Base-by-base conservation (phyloP, 2,888 invertebrate genomes). In the Chymomyza amoena region DNA sequence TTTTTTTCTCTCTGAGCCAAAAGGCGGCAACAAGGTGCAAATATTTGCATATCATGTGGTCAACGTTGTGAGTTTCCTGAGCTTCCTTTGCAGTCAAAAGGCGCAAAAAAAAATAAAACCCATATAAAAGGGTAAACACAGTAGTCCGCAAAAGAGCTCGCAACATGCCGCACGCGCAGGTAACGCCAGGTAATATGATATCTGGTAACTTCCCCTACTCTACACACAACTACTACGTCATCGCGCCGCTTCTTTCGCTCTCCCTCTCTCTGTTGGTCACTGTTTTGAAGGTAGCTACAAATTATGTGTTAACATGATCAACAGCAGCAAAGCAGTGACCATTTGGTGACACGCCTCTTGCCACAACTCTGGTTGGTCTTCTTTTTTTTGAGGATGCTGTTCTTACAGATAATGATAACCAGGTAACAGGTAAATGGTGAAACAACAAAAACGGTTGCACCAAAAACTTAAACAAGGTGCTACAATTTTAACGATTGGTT, bases 241-340 rank as follows among this genome's bases (percentile, higher is more conserved):
- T 32, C 32, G 6, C 9, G 32, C 9, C 32, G 32, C 32, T 7
- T 1, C 6, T 10, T n/a, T 15, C 59, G 32, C 61, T 62, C 68
- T 20, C 10, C 28, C 52, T 20, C 28, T 9, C 57, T 56, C 54
- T 69, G 54, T 54, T 28, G 1, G 5, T 60, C 36, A 10, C 54
- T n/a, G 16, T 9, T 32, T 32, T 32, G 32, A 32, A 32, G 78
- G 75, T 68, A 68, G 77, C 81, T 72, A 85, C 84, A 87, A 85
- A 85, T 87, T 76, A 84, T 77, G 85, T 87, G 85, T 85, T 85
- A 85, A 87, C 82, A 82, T 73, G 79, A 66, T 60, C 76, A 70
- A 68, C 76, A 68, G 63, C 72, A 70, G 32, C 32, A 63, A 18
- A 56, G 36, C 60, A 60, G 36, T 45, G 61, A 62, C 57, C 73